Evolutionary conservation across 2,797 vertebrate genomes (phyloP).

Genomic region (Ambastaia sidthimunki): DNA sequence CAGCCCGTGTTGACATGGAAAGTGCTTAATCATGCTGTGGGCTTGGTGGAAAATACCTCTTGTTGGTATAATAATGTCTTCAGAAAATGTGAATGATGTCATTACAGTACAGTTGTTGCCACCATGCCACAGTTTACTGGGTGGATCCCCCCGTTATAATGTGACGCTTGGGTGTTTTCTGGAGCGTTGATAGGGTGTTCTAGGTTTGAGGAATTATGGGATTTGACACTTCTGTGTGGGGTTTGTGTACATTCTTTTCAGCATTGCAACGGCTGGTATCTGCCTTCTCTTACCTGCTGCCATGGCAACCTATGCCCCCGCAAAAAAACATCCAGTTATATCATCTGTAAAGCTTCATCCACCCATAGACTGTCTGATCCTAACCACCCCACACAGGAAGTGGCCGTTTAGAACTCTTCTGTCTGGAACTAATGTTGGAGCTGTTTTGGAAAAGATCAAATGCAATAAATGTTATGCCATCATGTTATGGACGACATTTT

Average conservation of each 20-base stretch:
- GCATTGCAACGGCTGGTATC: not conserved
- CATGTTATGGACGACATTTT: not conserved
- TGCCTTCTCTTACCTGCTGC: too few relatives aligned
- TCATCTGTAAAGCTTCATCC: too few relatives aligned
- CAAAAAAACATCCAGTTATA: too few relatives aligned
- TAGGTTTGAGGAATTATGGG: not conserved
- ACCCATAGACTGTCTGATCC: too few relatives aligned
- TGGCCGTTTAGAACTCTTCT: too few relatives aligned
- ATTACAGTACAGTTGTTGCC: not conserved
- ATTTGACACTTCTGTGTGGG: not conserved
- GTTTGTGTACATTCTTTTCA: not conserved
- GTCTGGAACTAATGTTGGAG: too few relatives aligned
- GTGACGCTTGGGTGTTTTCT: too few relatives aligned
- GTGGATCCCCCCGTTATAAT: too few relatives aligned
- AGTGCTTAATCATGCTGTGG: not conserved
- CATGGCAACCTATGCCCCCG: too few relatives aligned
- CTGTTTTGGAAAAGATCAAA: too few relatives aligned
- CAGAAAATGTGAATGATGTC: not conserved
- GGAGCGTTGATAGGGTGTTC: too few relatives aligned
- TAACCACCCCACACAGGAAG: too few relatives aligned
- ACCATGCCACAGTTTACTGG: not conserved
- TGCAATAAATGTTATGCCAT: not conserved
- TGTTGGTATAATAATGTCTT: not conserved
- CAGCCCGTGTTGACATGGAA: conserved; percentile 18
- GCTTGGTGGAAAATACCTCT: not conserved